A percentile compares a stretch with the other conserved stretches of the same genome.
Evolutionary conservation across 2,888 invertebrate genomes (phyloP).

Genomic region (Aspidiotus rigidus): DNA sequence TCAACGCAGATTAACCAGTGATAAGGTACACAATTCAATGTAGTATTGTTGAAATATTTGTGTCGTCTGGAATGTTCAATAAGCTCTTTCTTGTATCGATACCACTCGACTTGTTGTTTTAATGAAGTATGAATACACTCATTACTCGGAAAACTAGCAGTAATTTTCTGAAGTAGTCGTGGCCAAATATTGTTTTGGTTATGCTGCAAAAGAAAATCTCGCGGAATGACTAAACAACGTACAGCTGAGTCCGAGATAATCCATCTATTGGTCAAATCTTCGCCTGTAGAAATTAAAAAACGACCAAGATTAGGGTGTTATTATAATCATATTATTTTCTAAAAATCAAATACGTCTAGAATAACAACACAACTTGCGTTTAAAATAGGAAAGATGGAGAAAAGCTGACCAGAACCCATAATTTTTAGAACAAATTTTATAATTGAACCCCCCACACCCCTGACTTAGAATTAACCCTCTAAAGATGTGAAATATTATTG

Average conservation of each 20-base stretch:
- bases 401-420: no score
- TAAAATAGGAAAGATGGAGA: no score
- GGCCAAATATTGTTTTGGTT: constrained; percentile 59
- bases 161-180: constrained; percentile 52
- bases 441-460: no score
- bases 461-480: no score
- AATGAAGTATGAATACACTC: constrained; percentile 51
- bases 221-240: constrained; percentile 59
- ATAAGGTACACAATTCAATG: not conserved
- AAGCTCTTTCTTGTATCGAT: constrained; percentile 28
- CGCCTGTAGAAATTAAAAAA: constrained; percentile 44
- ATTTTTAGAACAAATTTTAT: no score
- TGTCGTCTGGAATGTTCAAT: not conserved
- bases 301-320: no score
- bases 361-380: no score
- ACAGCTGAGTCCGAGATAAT: constrained; percentile 56
- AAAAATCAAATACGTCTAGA: no score
- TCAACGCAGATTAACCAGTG: not conserved
- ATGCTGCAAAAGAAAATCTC: constrained; percentile 58
- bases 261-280: constrained; percentile 56
- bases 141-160: constrained; percentile 50
- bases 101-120: constrained; percentile 39
- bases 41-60: not conserved
- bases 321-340: no score
- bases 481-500: no score